A percentile compares a stretch with the other conserved stretches of the same genome.
These are phyloP conservation scores for Typhlichthys eigenmanni DNA, from an alignment of 2,797 vertebrate species.

Conservation along the genomic window DNA sequence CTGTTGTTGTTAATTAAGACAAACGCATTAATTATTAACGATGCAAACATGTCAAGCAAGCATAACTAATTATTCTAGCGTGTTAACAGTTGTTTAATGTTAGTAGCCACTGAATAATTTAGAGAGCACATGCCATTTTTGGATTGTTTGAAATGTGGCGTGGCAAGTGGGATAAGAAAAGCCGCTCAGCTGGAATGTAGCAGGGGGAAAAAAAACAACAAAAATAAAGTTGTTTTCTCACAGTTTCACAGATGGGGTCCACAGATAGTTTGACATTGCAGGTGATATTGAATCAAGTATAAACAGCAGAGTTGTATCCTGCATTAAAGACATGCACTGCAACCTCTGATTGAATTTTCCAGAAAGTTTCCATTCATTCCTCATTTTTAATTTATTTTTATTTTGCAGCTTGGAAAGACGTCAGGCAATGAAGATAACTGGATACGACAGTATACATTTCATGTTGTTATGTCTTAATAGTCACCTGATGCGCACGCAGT, in stretches of 20 bases:
- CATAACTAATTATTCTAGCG: conserved; percentile 99
- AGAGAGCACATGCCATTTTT: conserved; percentile 89
- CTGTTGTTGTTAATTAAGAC: conserved; percentile 99
- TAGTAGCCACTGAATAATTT: conserved; percentile 99
- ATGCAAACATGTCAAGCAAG: conserved; percentile 99
- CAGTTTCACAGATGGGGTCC: conserved; percentile 46
- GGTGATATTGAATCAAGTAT: conserved; percentile 15
- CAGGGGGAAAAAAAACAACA: conserved; percentile 31
- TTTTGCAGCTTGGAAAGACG: conserved; percentile 42
- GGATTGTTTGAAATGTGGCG: conserved; percentile 87
- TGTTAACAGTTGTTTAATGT: conserved; percentile 99
- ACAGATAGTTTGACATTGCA: conserved; percentile 62
- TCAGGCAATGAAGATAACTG: conserved; percentile 69
- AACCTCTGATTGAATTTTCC: conserved; percentile 41
- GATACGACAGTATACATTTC: conserved; percentile 80
- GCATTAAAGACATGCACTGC: conserved; percentile 24
- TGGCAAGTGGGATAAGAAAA: conserved; percentile 68
- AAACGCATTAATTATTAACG: conserved; percentile 99
- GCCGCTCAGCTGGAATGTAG: conserved; percentile 40
- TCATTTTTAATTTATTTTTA: conserved; percentile 6
- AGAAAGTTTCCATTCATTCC: conserved; percentile 21
- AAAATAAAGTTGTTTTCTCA: conserved; percentile 18
- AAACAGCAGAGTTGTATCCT: conserved; percentile 30
- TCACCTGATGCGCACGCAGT: conserved; percentile 79
- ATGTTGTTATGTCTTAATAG: conserved; percentile 81